phyloP scores from a whole-genome alignment of 2,888 invertebrate species.

The Platycheirus albimanus region DNA sequence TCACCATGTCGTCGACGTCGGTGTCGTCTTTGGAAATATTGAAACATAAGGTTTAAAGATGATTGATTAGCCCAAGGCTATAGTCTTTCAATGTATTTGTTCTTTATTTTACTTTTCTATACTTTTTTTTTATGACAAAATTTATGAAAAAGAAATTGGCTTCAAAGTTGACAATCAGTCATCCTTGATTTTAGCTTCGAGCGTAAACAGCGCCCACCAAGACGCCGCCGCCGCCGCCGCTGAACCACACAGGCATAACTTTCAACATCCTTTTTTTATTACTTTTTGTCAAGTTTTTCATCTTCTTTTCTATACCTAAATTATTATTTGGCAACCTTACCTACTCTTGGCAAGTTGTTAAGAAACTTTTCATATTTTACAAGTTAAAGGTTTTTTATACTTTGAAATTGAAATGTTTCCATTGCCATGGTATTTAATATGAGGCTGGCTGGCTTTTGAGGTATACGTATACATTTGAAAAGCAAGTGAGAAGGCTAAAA shows the following conservation, averaged over 20 bases:
- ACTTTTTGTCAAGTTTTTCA: slow-evolving; percentile 37
- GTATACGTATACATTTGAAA: too few species aligned
- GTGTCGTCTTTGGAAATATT: slow-evolving; percentile 2
- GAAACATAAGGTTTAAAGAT: slow-evolving; percentile 29
- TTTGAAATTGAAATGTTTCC: slow-evolving; percentile 32
- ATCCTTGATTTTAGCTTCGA: slow-evolving; percentile 29
- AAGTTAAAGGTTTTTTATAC: not conserved
- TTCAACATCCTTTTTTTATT: slow-evolving; percentile 26
- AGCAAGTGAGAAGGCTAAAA: not conserved
- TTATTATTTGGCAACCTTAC: slow-evolving; percentile 41
- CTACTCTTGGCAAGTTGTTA: slow-evolving; percentile 29
- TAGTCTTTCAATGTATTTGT: not conserved
- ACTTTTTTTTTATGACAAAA: slow-evolving; percentile 41
- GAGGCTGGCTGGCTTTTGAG: not conserved
- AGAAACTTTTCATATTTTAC: slow-evolving; percentile 13
- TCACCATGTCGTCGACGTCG: too few species aligned
- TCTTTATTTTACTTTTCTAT: slow-evolving; percentile 22
- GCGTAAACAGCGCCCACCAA: slow-evolving; percentile 11
- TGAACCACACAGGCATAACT: slow-evolving; percentile 1
- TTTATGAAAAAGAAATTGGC: slow-evolving; percentile 33
- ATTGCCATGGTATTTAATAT: slow-evolving; percentile 34
- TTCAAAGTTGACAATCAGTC: slow-evolving; percentile 55
- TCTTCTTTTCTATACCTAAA: not conserved
- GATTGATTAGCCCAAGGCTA: slow-evolving; percentile 27
- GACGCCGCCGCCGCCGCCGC: too few species aligned